Base-by-base conservation (phyloP, 2,888 invertebrate species). In the Physocephala rufipes region DNA sequence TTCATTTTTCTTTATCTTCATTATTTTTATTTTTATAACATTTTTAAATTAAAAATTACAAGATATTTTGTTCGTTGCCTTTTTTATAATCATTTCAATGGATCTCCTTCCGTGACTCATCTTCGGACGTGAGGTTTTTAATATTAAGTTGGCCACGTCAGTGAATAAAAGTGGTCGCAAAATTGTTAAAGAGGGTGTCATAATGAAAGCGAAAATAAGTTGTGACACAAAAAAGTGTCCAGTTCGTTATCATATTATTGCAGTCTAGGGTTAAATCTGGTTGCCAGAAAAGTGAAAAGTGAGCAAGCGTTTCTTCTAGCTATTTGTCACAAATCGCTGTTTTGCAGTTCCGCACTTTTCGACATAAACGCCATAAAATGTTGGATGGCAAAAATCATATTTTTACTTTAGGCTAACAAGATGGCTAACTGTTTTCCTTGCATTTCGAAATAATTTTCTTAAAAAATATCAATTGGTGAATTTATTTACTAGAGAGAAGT, bases 81-180 rank as follows among this genome's bases (percentile, higher is more conserved):
- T 55, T 13, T 7, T 21, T 24, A 4, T 55, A 21, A 21, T 24
- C 3, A 21, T 13, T 5, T n/a, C 19, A n/a, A 12, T 4, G 2
- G 19, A 2, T 21, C 21, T 19, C 49, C 49, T 12, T 19, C 15
- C 19, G 49, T 49, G 49, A 2, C 19, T 49, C 15, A 5, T 12
- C 19, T 81, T 79, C 78, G 13, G 81, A 83, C 83, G 82, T 83
- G 84, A 81, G 83, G 79, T 82, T 82, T 81, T 81, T 81, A 79
- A 21, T 80, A 79, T 83, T 83, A 82, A 36, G 5, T 36, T 81
- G 82, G 80, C 79, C 78, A 79, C 78, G 78, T 82, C 83, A 82
- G 82, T 82, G 84, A 82, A 82, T 82, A 83, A 82, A 82, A 82
- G n/a, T 77, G 80, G 82, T 82, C 82, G 79, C 79, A 81, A 83